A percentile compares a stretch with the other conserved stretches of the same genome.
Conservation (phyloP, 2,797 vertebrate species). For the Hoplostethus atlanticus region DNA sequence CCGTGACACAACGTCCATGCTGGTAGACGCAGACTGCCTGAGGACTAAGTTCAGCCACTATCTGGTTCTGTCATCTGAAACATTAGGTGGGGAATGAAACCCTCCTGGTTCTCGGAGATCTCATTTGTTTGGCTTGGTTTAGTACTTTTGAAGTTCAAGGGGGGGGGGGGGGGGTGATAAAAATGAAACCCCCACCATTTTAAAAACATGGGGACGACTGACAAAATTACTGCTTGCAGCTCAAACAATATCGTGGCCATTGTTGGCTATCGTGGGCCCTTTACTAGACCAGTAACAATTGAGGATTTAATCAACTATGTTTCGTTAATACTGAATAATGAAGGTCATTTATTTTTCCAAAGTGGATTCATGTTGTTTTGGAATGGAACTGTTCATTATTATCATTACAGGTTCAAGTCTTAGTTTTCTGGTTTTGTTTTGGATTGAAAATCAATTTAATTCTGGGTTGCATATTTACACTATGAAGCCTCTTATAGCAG, state of each 20-base stretch:
- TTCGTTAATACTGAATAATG: too few relatives aligned
- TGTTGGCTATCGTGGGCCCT: too few relatives aligned
- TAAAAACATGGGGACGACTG: too few relatives aligned
- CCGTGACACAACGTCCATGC: conserved; percentile 24
- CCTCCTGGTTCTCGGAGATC: not conserved
- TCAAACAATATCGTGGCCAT: too few relatives aligned
- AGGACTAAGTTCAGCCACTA: conserved; percentile 10
- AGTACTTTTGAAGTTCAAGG: not conserved
- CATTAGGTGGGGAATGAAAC: conserved; percentile 9
- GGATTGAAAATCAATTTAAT: not conserved
- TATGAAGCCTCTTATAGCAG: not conserved
- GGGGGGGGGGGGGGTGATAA: not conserved
- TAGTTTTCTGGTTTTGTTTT: not conserved
- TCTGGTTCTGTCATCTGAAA: conserved; percentile 24
- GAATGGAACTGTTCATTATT: too few relatives aligned
- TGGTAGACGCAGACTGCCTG: conserved; percentile 42
- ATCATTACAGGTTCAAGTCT: not conserved
- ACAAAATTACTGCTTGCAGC: too few relatives aligned
- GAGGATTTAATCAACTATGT: too few relatives aligned
- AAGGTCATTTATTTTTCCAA: too few relatives aligned
- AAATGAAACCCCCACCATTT: too few relatives aligned
- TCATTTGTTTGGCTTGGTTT: not conserved
- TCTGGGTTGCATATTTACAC: not conserved
- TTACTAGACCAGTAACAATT: too few relatives aligned
- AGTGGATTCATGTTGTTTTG: too few relatives aligned